Percentiles rank a stretch among this genome's conserved stretches.
Evolutionary conservation across 2,888 invertebrate genomes (phyloP).

Genomic region (Falcaria lacertinaria): DNA sequence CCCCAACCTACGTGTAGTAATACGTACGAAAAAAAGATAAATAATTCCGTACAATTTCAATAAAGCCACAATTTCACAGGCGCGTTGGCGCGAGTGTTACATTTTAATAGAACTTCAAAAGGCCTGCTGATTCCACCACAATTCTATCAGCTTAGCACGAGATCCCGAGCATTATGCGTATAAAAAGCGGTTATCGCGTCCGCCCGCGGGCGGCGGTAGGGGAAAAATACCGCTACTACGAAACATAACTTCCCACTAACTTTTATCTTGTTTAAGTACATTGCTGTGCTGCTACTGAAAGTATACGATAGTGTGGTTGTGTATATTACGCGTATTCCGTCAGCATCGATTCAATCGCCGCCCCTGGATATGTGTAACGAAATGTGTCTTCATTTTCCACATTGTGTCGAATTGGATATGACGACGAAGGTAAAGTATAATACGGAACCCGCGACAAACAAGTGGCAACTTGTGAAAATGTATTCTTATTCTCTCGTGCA

Average conservation of each 20-base stretch:
- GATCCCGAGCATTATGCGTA: constrained; percentile 75
- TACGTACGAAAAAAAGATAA: constrained; percentile 42
- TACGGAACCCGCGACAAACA: constrained; percentile 11
- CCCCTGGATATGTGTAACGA: constrained; percentile 16
- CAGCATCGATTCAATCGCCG: constrained; percentile 11
- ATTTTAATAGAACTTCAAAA: constrained; percentile 79
- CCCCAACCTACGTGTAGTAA: constrained; percentile 27
- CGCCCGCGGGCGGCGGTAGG: constrained; percentile 21
- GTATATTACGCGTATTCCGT: constrained; percentile 11
- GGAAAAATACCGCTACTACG: constrained; percentile 32
- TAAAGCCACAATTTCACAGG: constrained; percentile 75
- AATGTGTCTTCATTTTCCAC: constrained; percentile 37
- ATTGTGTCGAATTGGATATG: constrained; percentile 29
- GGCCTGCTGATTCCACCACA: constrained; percentile 76
- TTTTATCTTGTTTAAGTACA: constrained; percentile 57
- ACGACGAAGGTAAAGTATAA: constrained; percentile 19
- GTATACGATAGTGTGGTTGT: constrained; percentile 24
- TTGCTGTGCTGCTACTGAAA: constrained; percentile 43
- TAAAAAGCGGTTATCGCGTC: constrained; percentile 75
- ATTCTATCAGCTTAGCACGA: constrained; percentile 78
- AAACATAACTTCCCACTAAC: constrained; percentile 44
- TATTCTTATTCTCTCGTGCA: constrained; percentile 27
- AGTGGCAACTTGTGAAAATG: constrained; percentile 26
- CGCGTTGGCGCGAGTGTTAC: constrained; percentile 74
- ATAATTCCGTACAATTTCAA: constrained; percentile 69